These are phyloP conservation scores for Podarcis muralis DNA, from an alignment of 2,113 vertebrate genomes.

Conservation along the genomic window DNA sequence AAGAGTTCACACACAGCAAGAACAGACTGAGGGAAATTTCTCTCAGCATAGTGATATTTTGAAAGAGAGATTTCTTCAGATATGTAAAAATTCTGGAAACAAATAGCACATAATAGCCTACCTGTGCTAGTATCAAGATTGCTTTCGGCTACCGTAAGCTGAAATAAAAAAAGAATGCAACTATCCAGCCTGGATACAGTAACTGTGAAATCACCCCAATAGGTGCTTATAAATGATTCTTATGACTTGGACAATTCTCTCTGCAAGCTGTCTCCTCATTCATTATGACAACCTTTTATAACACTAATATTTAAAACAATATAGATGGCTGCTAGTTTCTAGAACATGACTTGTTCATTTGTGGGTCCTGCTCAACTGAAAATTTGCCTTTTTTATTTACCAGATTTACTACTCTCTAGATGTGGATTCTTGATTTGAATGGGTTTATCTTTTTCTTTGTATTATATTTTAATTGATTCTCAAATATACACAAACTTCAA, in stretches of 20 bases:
- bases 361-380: background rate
- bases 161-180: background rate
- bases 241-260: background rate
- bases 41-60: background rate
- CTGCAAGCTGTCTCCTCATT: background rate
- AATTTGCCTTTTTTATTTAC: background rate
- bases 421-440: background rate
- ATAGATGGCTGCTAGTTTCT: background rate
- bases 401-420: background rate
- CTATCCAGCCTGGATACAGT: background rate
- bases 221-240: background rate
- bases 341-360: background rate
- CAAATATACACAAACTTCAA: too few species aligned
- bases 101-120: background rate
- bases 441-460: too few species aligned
- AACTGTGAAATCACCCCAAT: background rate
- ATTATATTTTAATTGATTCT: too few species aligned
- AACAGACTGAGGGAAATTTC: background rate
- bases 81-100: background rate
- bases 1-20: background rate
- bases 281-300: background rate
- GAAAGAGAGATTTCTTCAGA: too few species aligned
- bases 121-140: background rate
- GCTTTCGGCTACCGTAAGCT: background rate
- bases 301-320: background rate